Conservation (phyloP, 2,113 vertebrate species). For the Nothobranchius furzeri region DNA sequence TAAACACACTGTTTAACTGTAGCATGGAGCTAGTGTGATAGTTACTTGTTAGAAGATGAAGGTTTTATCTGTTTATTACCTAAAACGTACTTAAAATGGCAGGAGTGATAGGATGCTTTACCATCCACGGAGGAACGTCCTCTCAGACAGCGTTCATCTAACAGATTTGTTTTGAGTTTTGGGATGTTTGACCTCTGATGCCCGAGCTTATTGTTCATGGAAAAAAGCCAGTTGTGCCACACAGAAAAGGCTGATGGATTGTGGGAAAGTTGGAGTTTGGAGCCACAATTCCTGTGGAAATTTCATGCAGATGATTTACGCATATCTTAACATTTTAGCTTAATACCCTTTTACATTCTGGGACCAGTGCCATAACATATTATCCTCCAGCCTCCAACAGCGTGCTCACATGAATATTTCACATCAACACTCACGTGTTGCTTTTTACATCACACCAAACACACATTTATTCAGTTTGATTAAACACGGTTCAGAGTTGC, state of each 20-base stretch:
- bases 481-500: neutral
- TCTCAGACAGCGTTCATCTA: neutral
- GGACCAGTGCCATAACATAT: neutral
- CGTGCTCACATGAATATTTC: neutral
- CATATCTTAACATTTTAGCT: constrained; percentile 4
- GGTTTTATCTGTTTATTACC: too few species aligned
- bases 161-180: neutral
- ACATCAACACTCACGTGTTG: neutral
- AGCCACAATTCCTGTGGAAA: constrained; percentile 6
- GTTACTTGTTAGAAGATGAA: too few species aligned
- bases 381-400: neutral
- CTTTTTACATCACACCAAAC: neutral
- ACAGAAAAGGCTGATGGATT: neutral
- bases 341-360: neutral
- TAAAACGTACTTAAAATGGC: too few species aligned
- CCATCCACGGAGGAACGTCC: too few species aligned
- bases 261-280: constrained; percentile 24
- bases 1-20: too few species aligned
- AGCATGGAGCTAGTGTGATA: too few species aligned
- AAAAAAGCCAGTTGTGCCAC: constrained; percentile 15
- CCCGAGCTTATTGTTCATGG: constrained; percentile 10
- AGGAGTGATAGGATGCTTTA: too few species aligned
- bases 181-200: constrained; percentile 25
- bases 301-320: neutral
- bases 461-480: neutral